A percentile compares a stretch with the other conserved stretches of the same genome.
Evolutionary conservation across 30 jellyfish, hydroid and myxozoan genomes (phyloP).

Genomic region (Hydra vulgaris): DNA sequence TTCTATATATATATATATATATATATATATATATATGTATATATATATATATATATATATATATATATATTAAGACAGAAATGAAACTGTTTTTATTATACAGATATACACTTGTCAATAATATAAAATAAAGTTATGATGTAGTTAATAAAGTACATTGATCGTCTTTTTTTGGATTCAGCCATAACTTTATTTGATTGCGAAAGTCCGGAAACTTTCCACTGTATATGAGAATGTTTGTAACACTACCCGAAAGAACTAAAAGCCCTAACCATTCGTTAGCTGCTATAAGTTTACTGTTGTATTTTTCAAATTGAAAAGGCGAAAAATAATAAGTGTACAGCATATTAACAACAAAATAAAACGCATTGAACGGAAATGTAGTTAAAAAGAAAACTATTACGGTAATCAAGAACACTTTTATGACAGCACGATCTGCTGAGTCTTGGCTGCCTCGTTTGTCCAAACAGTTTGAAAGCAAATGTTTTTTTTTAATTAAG

Average conservation of each 20-base stretch:
- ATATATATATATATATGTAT: no score
- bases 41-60: no score
- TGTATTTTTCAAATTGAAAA: neutral
- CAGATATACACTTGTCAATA: no score
- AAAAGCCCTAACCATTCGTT: neutral
- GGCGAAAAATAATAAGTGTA: neutral
- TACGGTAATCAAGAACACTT: neutral
- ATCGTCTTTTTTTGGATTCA: neutral
- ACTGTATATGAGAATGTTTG: neutral
- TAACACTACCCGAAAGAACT: neutral
- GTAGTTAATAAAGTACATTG: neutral
- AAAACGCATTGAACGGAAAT: neutral
- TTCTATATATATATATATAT: no score
- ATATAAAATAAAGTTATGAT: neutral
- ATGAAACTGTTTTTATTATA: neutral
- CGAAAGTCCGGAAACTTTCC: slow-evolving; percentile 7
- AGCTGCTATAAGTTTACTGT: neutral
- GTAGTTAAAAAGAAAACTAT: neutral
- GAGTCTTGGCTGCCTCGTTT: neutral
- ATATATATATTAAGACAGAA: no score
- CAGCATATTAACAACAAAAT: neutral
- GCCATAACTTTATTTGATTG: neutral
- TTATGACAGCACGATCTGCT: neutral
- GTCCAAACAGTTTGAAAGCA: neutral
- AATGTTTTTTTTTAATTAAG: no score